Evolutionary conservation across 2,888 invertebrate genomes (phyloP).

Genomic region (Lampropteryx suffumata): DNA sequence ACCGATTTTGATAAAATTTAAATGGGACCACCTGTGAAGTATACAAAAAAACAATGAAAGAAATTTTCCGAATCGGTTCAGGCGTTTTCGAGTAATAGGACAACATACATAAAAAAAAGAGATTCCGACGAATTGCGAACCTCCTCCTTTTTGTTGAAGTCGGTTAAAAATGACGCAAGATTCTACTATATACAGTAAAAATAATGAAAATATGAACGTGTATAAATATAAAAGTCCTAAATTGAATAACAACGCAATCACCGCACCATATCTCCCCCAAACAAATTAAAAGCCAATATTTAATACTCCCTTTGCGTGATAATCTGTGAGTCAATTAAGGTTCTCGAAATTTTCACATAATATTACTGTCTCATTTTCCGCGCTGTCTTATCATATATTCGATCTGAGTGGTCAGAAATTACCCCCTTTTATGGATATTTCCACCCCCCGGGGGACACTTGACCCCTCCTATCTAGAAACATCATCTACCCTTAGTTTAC

Average conservation of each 20-base stretch:
- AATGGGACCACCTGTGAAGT: no score
- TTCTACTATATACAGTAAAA: no score
- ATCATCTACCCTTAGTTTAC: constrained; percentile 79
- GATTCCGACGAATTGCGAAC: no score
- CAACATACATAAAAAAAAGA: no score
- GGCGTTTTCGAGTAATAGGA: no score
- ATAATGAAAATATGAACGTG: constrained; percentile 1
- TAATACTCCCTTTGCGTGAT: constrained; percentile 63
- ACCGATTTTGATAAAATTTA: no score
- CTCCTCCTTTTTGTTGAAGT: no score
- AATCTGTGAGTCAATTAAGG: constrained; percentile 76
- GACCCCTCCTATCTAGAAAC: constrained; percentile 77
- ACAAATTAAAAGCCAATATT: constrained; percentile 74
- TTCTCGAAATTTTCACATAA: constrained; percentile 71
- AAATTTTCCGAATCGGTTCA: no score
- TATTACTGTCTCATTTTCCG: constrained; percentile 80
- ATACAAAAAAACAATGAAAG: no score
- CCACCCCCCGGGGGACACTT: constrained; percentile 79
- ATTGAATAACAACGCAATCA: constrained; percentile 44
- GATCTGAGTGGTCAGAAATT: constrained; percentile 78
- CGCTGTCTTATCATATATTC: constrained; percentile 65
- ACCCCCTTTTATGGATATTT: constrained; percentile 79
- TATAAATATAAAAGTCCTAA: constrained; percentile 16
- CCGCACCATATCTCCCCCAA: constrained; percentile 42
- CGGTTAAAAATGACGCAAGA: no score